A percentile compares a stretch with the other conserved stretches of the same genome.
phyloP scores from a whole-genome alignment of 2,113 vertebrate genomes.

The Petaurus breviceps region DNA sequence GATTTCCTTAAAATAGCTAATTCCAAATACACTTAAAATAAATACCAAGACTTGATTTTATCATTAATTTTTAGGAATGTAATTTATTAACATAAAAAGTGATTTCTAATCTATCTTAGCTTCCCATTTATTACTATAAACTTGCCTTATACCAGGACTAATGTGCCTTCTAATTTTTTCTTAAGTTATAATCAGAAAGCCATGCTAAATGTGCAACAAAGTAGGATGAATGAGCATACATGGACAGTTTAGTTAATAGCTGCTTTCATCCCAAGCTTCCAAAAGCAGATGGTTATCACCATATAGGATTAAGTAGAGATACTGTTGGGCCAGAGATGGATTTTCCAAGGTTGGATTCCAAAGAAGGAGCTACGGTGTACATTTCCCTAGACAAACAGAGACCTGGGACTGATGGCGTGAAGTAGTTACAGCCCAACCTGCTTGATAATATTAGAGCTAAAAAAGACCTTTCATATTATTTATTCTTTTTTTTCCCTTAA shows the following conservation, averaged over 20 bases:
- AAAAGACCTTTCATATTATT: background rate
- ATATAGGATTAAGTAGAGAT: background rate
- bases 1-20: conserved; percentile 11
- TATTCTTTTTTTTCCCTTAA: background rate
- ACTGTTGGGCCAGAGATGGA: background rate
- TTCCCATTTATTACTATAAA: background rate
- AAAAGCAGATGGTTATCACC: background rate
- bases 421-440: background rate
- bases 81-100: background rate
- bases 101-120: background rate
- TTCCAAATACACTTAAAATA: background rate
- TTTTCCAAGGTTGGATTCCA: background rate
- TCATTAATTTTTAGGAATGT: background rate
- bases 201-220: background rate
- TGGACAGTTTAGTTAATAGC: background rate
- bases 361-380: background rate
- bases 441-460: background rate
- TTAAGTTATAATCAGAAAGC: background rate
- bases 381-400: background rate
- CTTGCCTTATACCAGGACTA: background rate
- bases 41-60: background rate
- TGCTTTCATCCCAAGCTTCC: background rate
- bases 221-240: background rate
- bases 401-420: background rate
- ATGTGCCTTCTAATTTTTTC: background rate